Evolutionary conservation across 2,888 invertebrate genomes (phyloP).

Genomic region (Dusona sp.): DNA sequence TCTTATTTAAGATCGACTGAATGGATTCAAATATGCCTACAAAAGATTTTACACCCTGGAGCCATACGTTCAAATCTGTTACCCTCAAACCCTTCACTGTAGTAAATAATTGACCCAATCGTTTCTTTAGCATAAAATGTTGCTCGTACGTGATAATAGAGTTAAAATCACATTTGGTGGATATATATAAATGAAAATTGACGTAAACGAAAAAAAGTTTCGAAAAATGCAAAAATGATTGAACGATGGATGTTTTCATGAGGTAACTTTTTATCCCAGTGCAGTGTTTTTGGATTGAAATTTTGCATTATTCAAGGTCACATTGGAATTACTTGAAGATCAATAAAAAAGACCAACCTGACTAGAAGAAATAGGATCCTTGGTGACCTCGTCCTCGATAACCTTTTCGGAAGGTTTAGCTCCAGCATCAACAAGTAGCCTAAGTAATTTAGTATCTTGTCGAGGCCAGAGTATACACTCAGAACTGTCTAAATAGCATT

Average conservation of each 20-base stretch:
- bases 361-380: conserved; percentile 84
- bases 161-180: too few relatives aligned
- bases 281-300: too few relatives aligned
- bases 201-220: neutral
- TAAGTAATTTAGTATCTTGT: conserved; percentile 89
- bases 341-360: conserved; percentile 76
- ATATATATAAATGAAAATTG: neutral
- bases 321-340: neutral
- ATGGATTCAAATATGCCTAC: neutral
- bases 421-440: conserved; percentile 91
- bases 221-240: neutral
- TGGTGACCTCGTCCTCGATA: conserved; percentile 83
- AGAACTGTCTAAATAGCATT: conserved; percentile 82
- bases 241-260: neutral
- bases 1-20: neutral
- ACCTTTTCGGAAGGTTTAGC: conserved; percentile 86
- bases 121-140: too few relatives aligned
- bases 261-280: too few relatives aligned
- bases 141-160: too few relatives aligned
- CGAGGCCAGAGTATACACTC: conserved; percentile 84
- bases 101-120: too few relatives aligned
- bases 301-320: too few relatives aligned
- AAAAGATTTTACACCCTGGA: neutral
- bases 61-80: too few relatives aligned
- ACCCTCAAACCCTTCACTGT: neutral